These are phyloP conservation scores for Sebastes hubbsi DNA, from an alignment of 2,797 vertebrate species.

Conservation along the genomic window DNA sequence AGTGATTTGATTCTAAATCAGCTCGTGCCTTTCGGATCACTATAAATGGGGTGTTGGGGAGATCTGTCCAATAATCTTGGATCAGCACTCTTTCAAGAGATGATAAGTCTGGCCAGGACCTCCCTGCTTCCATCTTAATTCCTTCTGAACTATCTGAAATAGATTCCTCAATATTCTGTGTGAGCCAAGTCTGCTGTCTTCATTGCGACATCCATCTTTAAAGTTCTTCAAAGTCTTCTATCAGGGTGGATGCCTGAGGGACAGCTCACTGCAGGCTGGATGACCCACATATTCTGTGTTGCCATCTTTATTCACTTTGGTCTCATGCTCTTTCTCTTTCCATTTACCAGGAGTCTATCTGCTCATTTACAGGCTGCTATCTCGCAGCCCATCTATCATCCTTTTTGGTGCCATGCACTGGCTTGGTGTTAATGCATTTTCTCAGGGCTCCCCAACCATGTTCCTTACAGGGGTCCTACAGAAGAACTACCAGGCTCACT, in stretches of 20 bases:
- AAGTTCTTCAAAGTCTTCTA: constrained; percentile 78
- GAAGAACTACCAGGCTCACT: neutral
- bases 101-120: constrained; percentile 54
- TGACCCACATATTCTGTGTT: constrained; percentile 79
- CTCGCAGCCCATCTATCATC: constrained; percentile 63
- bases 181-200: constrained; percentile 72
- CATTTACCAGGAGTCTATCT: constrained; percentile 62
- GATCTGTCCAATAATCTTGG: constrained; percentile 45
- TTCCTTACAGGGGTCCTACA: constrained; percentile 15
- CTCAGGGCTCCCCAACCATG: constrained; percentile 36
- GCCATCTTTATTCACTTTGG: constrained; percentile 77
- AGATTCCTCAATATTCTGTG: constrained; percentile 65
- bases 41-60: constrained; percentile 4
- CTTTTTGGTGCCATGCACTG: constrained; percentile 36
- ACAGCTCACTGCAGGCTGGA: constrained; percentile 66
- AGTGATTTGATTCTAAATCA: constrained; percentile 8
- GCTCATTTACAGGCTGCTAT: constrained; percentile 67
- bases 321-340: constrained; percentile 65
- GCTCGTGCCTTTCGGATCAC: constrained; percentile 20
- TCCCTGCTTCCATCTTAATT: constrained; percentile 65
- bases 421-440: constrained; percentile 48
- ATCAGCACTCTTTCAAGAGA: constrained; percentile 52
- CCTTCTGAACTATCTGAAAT: constrained; percentile 67
- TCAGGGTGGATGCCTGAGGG: constrained; percentile 68
- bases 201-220: constrained; percentile 80